Evolutionary conservation across 2,113 vertebrate genomes (phyloP).

Genomic region (Neogobius melanostomus): DNA sequence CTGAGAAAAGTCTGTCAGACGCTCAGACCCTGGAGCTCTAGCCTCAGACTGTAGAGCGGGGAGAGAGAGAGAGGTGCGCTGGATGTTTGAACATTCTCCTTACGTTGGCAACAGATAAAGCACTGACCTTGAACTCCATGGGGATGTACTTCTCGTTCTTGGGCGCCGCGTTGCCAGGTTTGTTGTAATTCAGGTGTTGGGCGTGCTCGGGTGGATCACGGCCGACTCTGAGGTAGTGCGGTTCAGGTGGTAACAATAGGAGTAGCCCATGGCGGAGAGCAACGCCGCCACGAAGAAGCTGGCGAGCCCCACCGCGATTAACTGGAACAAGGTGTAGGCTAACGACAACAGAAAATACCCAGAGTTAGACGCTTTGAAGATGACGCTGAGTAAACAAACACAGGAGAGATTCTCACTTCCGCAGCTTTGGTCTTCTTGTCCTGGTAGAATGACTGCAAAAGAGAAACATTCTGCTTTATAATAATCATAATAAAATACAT

Average conservation of each 20-base stretch:
- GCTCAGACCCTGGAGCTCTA: too few species aligned
- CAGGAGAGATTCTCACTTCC: constrained; percentile 78
- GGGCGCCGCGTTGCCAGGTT: constrained; percentile 83
- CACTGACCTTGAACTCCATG: constrained; percentile 96
- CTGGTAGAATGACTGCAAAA: constrained; percentile 85
- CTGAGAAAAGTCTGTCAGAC: too few species aligned
- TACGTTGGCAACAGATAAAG: neutral
- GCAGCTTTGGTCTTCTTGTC: constrained; percentile 83
- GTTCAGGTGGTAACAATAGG: constrained; percentile 88
- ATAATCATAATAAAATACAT: neutral
- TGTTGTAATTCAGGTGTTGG: constrained; percentile 92
- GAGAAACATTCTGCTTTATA: neutral
- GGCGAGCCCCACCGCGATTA: constrained; percentile 87
- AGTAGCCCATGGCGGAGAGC: constrained; percentile 85
- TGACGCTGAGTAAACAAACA: too few species aligned
- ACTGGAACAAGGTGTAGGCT: constrained; percentile 92
- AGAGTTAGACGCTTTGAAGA: too few species aligned
- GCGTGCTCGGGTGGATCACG: constrained; percentile 91
- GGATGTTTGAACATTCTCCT: too few species aligned
- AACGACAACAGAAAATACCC: neutral
- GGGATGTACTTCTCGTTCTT: constrained; percentile 98
- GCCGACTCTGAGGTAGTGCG: constrained; percentile 90
- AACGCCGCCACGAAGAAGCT: constrained; percentile 91
- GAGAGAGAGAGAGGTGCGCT: too few species aligned
- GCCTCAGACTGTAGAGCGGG: too few species aligned